Conservation (phyloP, 2,113 vertebrate species). For the Aepyceros melampus region DNA sequence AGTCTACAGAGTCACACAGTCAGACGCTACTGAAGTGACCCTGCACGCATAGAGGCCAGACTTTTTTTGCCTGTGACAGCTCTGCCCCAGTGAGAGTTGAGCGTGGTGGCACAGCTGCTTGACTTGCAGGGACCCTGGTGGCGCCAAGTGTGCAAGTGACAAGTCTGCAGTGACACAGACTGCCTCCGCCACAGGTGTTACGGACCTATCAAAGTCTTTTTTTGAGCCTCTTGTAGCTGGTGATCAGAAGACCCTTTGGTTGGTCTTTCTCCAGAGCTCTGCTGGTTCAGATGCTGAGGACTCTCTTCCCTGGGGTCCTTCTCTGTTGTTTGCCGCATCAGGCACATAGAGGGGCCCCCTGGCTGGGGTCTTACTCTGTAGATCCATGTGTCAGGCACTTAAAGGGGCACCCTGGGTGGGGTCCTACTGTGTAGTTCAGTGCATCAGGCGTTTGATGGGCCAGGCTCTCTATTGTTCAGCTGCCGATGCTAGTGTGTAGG, state of each 20-base stretch:
- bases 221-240: background rate
- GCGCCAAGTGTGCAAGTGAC: background rate
- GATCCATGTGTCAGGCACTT: accelerated
- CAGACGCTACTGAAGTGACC: background rate
- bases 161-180: background rate
- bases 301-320: background rate
- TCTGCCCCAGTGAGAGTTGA: background rate
- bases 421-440: background rate
- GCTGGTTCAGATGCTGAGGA: background rate
- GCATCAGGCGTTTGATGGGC: background rate
- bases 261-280: background rate
- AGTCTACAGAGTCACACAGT: background rate
- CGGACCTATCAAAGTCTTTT: background rate
- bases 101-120: background rate
- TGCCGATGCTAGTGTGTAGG: background rate
- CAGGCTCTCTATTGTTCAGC: background rate
- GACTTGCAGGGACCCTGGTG: background rate
- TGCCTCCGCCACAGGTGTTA: background rate
- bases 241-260: background rate
- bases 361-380: background rate
- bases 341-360: background rate
- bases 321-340: background rate
- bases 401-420: background rate
- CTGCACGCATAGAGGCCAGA: background rate
- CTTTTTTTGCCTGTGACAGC: background rate